Percentiles rank a stretch among this genome's conserved stretches.
These are phyloP conservation scores for Ceriagrion tenellum DNA, from an alignment of 2,888 invertebrate genomes.

Conservation along the genomic window DNA sequence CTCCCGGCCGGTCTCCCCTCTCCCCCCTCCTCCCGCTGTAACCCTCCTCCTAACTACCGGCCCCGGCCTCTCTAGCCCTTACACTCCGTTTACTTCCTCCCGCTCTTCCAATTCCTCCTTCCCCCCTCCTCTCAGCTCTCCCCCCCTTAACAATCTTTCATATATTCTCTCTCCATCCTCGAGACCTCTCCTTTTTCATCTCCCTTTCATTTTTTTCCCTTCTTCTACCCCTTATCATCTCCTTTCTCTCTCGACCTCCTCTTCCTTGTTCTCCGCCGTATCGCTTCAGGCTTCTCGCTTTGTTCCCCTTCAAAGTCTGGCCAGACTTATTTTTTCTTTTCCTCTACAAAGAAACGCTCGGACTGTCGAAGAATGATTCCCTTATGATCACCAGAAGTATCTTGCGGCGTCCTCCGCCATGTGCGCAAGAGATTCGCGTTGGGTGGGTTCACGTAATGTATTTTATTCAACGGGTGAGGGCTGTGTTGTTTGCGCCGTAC, in stretches of 20 bases:
- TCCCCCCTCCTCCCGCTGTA: too few relatives aligned
- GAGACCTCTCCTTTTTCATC: neutral
- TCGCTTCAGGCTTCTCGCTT: neutral
- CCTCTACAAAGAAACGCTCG: neutral
- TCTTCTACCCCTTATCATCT: neutral
- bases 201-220: neutral
- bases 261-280: neutral
- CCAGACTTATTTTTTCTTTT: neutral
- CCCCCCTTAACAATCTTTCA: neutral
- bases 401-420: neutral
- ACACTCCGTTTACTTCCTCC: neutral
- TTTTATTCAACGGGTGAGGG: neutral
- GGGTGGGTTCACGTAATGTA: neutral
- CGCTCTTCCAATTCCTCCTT: neutral
- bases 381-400: neutral
- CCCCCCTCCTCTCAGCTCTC: neutral
- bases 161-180: neutral
- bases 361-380: neutral
- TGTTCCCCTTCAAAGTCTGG: neutral
- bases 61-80: too few relatives aligned
- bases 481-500: neutral
- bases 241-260: neutral
- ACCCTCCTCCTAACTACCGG: too few relatives aligned
- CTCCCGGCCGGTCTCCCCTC: too few relatives aligned
- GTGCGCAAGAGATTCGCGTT: neutral